Evolutionary conservation across 2,113 vertebrate genomes (phyloP).

Genomic region (Alexandromys fortis): DNA sequence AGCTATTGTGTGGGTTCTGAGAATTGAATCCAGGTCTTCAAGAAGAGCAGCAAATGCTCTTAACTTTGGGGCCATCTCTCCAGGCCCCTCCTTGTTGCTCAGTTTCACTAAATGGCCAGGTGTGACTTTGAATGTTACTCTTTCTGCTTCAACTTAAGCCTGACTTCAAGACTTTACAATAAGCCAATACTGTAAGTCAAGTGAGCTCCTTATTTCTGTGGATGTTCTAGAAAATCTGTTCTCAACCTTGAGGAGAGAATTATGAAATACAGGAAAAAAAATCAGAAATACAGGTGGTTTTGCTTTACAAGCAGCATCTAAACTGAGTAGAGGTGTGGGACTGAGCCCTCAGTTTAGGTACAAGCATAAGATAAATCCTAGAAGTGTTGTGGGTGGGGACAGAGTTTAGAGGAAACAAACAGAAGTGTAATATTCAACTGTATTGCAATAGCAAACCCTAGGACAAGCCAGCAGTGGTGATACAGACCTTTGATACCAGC

Average conservation of each 20-base stretch:
- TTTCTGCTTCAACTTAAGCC: neutral
- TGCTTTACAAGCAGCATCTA: neutral
- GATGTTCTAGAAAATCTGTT: neutral
- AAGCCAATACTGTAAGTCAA: neutral
- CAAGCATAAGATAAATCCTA: neutral
- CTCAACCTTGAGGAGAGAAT: neutral
- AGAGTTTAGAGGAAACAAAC: neutral
- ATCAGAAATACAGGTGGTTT: neutral
- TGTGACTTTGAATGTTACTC: neutral
- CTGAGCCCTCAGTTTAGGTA: neutral
- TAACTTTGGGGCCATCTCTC: neutral
- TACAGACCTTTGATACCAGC: neutral
- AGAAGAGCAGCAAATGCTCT: neutral
- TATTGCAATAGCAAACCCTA: neutral
- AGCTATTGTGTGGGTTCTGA: neutral
- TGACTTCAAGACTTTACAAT: neutral
- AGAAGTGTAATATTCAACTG: neutral
- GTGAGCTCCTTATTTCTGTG: neutral
- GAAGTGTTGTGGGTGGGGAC: neutral
- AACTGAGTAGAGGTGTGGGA: neutral
- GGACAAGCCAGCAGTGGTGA: neutral
- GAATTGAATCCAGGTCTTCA: neutral
- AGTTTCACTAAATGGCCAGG: neutral
- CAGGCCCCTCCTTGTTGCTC: neutral
- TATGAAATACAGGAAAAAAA: neutral